Base-by-base conservation (phyloP, 2,113 vertebrate species). In the Paradisaea rubra region DNA sequence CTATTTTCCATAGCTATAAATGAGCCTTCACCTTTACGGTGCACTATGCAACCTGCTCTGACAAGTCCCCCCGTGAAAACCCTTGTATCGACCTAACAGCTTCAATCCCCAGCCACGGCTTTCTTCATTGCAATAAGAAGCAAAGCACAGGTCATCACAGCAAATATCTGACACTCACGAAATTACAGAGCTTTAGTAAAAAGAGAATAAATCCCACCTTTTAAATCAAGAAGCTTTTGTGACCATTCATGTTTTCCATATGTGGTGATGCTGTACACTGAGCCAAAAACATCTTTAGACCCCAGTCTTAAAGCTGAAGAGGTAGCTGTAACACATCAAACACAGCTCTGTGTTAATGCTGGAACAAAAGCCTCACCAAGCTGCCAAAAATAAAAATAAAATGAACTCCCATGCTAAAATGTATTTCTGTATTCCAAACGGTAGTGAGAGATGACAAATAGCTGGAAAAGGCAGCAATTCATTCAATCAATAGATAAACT, bases 211-310 rank as follows among this genome's bases (percentile, higher is more conserved):
- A 91, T 69, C 73, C 57, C 93, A 94, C 47, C 50, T 92, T 91
- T 89, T 85, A 93, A 96, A 95, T 94, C 78, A 89, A 91, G 73
- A 57, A 59, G 42, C 5, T 86, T 94, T 82, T 85, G 59, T 82
- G 84, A 60, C 45, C 42, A 19, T 70, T 91, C 84, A 71, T 87
- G 42, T 87, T 87, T 89, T 91, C 89, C 70, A 82, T 65, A 69
- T 96, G 70, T 2, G 11, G 35, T 87, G 47, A 72, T 66, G 72
- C 30, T 33, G 10, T 49, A 35, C 1, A 4, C 50, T 73, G 73
- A 81, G 84, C 70, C 94, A 91, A 89, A 73, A 93, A 57, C 50
- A 68, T 77, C 70, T 89, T 89, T 89, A 82, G 24, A 65, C 27
- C 17, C 15, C 54, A 31, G 33, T 41, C 59, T 44, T 57, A 59